Base-by-base conservation (phyloP, 2,113 vertebrate genomes). In the Aegotheles bennettii region DNA sequence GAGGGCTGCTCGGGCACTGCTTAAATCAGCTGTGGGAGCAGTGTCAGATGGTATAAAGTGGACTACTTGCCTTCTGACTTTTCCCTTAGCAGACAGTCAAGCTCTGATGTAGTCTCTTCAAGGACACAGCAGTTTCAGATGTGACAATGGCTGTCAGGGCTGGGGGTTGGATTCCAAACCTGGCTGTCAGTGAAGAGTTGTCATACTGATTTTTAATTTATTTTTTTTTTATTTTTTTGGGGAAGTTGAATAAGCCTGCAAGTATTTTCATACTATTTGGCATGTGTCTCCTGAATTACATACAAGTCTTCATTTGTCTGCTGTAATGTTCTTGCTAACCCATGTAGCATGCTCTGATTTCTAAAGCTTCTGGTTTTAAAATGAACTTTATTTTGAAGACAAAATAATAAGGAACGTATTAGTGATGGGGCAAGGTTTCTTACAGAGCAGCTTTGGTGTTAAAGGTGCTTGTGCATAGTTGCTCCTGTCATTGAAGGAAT, bases 331-430 rank as follows among this genome's bases (percentile, higher is more conserved):
- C 64, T 48, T 89, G 35, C 48, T 91, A 64, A 95, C 67, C 68
- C 40, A 19, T 77, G 42, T 21, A 56, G 51, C 40, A 25, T 47
- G n/a, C 33, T 85, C 18, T 91, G 16, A 43, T 92, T 89, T 90
- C 79, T 81, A 61, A 91, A 94, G 43, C 31, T 56, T 77, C 65
- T 28, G 24, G 7, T 88, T 91, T 95, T 43, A n/a, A 88, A 95
- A 73, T 23, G 17, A 67, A 60, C 9, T 48, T 77, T 76, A 77
- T 84, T 95, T 95, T 89, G 84, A 87, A 91, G 87, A 67, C 33
- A 56, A 53, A 51, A 12, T n/a, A 20, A 64, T 69, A 84, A 68
- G 40, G 79, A 75, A 5, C 29, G 10, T 47, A 24, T 90, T 94
- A 59, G 80, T 93, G 67, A 24, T 73, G 67, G 59, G 65, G 26